Evolutionary conservation across 2,113 vertebrate species (phyloP).

Genomic region (Tamias sibiricus): DNA sequence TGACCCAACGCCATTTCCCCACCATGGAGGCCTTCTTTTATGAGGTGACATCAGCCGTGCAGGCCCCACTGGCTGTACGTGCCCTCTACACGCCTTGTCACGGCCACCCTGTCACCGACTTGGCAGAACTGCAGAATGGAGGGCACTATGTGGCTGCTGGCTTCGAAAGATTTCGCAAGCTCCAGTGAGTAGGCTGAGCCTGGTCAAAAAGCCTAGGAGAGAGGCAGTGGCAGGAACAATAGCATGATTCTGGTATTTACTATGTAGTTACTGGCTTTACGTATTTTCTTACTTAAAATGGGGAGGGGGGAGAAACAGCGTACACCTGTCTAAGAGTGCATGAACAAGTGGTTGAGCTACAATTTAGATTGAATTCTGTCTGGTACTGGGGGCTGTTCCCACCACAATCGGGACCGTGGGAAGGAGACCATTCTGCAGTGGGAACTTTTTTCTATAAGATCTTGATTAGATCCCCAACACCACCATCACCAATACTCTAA

Average conservation of each 20-base stretch:
- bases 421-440: background rate
- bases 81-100: conserved; percentile 91
- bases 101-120: conserved; percentile 87
- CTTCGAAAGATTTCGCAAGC: conserved; percentile 91
- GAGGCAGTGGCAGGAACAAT: background rate
- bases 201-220: background rate
- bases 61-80: conserved; percentile 89
- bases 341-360: background rate
- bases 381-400: background rate
- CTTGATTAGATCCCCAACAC: background rate
- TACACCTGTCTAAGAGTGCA: background rate
- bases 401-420: background rate
- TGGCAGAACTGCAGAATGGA: conserved; percentile 90
- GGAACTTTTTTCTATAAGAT: background rate
- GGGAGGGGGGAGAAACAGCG: background rate
- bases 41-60: conserved; percentile 91
- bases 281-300: background rate
- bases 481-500: background rate
- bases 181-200: conserved; percentile 89
- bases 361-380: background rate
- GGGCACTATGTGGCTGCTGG: conserved; percentile 93
- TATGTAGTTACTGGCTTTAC: background rate
- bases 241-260: background rate
- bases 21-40: conserved; percentile 92
- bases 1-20: conserved; percentile 90